Conservation (phyloP, 2,113 vertebrate genomes). For the Cebus imitator region DNA sequence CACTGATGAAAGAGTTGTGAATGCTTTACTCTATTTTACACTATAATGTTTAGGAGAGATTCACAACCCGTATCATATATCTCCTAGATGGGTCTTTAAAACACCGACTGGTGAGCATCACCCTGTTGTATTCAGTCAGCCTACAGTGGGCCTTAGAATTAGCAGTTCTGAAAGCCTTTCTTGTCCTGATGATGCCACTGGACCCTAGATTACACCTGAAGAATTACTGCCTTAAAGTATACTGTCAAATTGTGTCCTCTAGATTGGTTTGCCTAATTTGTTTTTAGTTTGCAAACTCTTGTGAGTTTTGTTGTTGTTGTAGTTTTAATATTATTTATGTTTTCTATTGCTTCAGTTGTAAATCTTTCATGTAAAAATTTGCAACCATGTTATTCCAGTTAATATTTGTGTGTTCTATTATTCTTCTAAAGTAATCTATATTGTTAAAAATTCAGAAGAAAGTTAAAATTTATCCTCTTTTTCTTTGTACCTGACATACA, state of each 20-base stretch:
- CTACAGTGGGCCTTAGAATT: not conserved
- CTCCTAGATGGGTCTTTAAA: not conserved
- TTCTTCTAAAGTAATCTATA: not conserved
- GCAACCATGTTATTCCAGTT: not conserved
- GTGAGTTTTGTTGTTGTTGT: not conserved
- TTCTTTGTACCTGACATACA: not conserved
- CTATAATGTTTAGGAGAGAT: not conserved
- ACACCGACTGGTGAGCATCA: not conserved
- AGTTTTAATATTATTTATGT: not conserved
- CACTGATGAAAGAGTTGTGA: not conserved
- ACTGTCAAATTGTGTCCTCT: not conserved
- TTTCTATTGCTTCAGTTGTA: not conserved
- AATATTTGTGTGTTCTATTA: not conserved
- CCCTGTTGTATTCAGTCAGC: not conserved
- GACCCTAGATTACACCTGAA: not conserved
- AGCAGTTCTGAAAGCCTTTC: not conserved
- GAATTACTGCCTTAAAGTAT: not conserved
- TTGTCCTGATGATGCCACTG: not conserved
- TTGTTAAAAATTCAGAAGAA: not conserved
- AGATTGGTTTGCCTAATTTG: not conserved
- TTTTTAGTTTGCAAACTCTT: not conserved
- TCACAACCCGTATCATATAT: not conserved
- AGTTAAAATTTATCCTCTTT: not conserved
- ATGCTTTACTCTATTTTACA: not conserved
- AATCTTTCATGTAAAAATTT: not conserved